Conservation (phyloP, 2,888 invertebrate genomes). For the Philaethria dido region DNA sequence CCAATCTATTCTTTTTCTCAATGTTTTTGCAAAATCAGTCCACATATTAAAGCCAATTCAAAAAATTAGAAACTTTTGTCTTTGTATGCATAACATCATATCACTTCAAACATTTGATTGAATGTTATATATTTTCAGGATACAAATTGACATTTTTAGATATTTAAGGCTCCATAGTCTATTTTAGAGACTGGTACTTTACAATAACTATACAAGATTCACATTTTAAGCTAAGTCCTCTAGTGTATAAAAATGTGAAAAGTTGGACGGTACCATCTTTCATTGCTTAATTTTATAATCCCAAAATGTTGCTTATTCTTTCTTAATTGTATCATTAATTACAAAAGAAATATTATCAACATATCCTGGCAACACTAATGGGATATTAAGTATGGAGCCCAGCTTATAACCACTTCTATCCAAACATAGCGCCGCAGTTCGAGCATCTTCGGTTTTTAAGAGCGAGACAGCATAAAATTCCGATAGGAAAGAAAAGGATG, state of each 20-base stretch:
- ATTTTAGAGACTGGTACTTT: not conserved
- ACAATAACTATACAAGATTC: not conserved
- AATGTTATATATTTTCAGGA: not conserved
- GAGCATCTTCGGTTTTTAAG: slow-evolving; percentile 93
- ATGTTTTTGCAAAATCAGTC: not conserved
- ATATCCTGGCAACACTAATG: slow-evolving; percentile 10
- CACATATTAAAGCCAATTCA: not conserved
- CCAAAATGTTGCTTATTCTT: not conserved
- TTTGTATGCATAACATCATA: not conserved
- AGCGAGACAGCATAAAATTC: slow-evolving; percentile 93
- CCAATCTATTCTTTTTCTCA: not conserved
- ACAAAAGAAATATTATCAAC: not conserved
- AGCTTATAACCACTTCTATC: slow-evolving; percentile 57
- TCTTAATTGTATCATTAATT: not conserved
- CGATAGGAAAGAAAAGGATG: slow-evolving; percentile 93
- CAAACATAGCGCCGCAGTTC: slow-evolving; percentile 94
- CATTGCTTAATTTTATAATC: slow-evolving; percentile 7
- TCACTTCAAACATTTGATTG: not conserved
- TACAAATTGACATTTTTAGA: not conserved
- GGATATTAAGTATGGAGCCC: slow-evolving; percentile 34
- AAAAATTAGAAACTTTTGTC: not conserved
- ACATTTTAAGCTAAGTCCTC: not conserved
- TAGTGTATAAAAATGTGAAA: slow-evolving; percentile 14
- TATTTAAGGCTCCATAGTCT: slow-evolving; percentile 7
- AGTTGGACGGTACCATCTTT: slow-evolving; percentile 27